phyloP scores from a whole-genome alignment of 2,797 vertebrate species.

The Anas acuta region DNA sequence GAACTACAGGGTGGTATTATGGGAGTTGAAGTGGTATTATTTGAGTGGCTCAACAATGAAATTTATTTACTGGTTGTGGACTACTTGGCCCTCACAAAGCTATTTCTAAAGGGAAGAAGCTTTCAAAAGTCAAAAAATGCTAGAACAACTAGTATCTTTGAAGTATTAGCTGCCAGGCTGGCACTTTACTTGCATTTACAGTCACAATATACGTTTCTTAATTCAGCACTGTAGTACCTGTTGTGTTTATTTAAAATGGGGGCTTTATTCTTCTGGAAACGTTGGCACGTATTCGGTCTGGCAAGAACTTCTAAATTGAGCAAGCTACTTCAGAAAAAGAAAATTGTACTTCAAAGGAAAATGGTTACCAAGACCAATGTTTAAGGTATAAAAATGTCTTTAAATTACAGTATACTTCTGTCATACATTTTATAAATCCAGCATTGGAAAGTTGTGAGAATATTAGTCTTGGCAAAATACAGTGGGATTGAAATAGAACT shows the following conservation, averaged over 20 bases:
- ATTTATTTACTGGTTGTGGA: neutral
- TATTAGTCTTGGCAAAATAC: neutral
- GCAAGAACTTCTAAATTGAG: neutral
- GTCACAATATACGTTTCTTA: neutral
- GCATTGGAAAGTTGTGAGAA: neutral
- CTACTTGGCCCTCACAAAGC: neutral
- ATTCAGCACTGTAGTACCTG: neutral
- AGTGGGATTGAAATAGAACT: neutral
- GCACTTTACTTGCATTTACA: neutral
- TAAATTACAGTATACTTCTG: neutral
- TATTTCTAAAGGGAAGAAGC: neutral
- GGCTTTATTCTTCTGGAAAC: neutral
- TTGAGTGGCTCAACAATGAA: neutral
- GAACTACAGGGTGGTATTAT: neutral
- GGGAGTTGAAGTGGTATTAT: neutral
- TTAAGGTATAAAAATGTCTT: neutral
- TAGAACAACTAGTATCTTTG: neutral
- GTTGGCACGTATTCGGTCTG: neutral
- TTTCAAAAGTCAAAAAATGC: neutral
- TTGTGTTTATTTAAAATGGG: neutral
- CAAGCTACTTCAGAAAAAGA: neutral
- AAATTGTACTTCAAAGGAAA: no score
- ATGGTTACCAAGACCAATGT: neutral
- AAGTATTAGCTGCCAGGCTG: neutral
- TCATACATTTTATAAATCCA: neutral